Percentiles rank a stretch among this genome's conserved stretches.
These are phyloP conservation scores for Ophiothrix spiculata DNA, from an alignment of 35 echinoderm and acorn worm species.

Conservation along the genomic window DNA sequence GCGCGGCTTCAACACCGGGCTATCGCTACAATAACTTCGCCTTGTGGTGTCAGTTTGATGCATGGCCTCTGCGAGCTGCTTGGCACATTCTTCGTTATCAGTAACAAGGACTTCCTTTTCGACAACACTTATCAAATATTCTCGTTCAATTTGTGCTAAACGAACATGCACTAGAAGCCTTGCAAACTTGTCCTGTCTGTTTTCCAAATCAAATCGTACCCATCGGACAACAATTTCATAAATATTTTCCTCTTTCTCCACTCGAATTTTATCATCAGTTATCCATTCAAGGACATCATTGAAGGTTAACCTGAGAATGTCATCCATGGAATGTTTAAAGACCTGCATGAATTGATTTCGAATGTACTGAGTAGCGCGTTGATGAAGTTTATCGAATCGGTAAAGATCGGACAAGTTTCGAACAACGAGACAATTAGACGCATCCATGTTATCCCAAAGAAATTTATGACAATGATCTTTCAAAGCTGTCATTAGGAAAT, in stretches of 20 bases:
- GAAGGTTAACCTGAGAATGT: conserved; percentile 70
- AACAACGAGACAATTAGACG: conserved; percentile 90
- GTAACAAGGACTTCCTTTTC: conserved; percentile 87
- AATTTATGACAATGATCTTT: conserved; percentile 88
- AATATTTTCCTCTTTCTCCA: conserved; percentile 95
- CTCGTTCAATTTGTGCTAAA: conserved; percentile 70
- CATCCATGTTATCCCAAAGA: conserved; percentile 85
- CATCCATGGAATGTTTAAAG: conserved; percentile 82
- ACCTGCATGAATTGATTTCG: conserved; percentile 97
- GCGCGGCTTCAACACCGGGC: conserved; percentile 92
- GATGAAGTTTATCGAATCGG: conserved; percentile 73
- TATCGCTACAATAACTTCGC: conserved; percentile 94
- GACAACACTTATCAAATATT: conserved; percentile 79
- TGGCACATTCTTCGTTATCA: conserved; percentile 67
- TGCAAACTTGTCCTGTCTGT: conserved; percentile 46
- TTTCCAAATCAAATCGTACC: conserved; percentile 68
- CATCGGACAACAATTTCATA: conserved; percentile 85
- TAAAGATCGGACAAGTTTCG: conserved; percentile 85
- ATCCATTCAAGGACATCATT: conserved; percentile 83
- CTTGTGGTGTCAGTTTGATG: conserved; percentile 96
- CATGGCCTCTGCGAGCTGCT: conserved; percentile 74
- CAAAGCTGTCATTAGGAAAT: conserved; percentile 81
- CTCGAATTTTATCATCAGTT: conserved; percentile 92
- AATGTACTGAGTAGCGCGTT: conserved; percentile 69
- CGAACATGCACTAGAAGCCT: conserved; percentile 79